Evolutionary conservation across 2,113 vertebrate species (phyloP).

Genomic region (Passer domesticus): DNA sequence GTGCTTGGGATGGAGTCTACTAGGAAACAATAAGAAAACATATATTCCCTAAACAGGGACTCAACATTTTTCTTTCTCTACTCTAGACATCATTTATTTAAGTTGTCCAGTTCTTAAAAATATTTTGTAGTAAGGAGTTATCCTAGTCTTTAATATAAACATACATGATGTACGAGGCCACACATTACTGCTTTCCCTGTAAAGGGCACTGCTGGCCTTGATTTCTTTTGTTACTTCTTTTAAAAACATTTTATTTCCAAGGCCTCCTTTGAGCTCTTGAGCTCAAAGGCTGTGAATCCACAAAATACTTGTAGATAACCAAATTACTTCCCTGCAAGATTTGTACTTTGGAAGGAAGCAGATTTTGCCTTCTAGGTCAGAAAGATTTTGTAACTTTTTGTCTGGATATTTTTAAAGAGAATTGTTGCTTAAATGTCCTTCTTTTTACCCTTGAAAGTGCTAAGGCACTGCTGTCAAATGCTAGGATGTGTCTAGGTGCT

Average conservation of each 20-base stretch:
- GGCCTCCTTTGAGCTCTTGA: not conserved
- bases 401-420: not conserved
- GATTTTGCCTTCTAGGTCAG: not conserved
- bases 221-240: constrained; percentile 3
- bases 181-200: constrained; percentile 32
- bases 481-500: not conserved
- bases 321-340: not conserved
- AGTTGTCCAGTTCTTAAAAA: constrained; percentile 45
- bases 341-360: not conserved
- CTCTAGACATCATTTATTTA: constrained; percentile 47
- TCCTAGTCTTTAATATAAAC: constrained; percentile 37
- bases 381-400: not conserved
- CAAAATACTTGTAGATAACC: not conserved
- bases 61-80: not conserved
- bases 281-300: not conserved
- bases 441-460: not conserved
- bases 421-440: not conserved
- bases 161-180: constrained; percentile 41
- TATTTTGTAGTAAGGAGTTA: constrained; percentile 47
- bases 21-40: constrained; percentile 12
- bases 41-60: not conserved
- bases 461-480: not conserved
- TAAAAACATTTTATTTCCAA: not conserved
- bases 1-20: not conserved
- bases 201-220: constrained; percentile 16